These are phyloP conservation scores for Sclerodermus sp. DNA, from an alignment of 2,888 invertebrate genomes.

Conservation along the genomic window DNA sequence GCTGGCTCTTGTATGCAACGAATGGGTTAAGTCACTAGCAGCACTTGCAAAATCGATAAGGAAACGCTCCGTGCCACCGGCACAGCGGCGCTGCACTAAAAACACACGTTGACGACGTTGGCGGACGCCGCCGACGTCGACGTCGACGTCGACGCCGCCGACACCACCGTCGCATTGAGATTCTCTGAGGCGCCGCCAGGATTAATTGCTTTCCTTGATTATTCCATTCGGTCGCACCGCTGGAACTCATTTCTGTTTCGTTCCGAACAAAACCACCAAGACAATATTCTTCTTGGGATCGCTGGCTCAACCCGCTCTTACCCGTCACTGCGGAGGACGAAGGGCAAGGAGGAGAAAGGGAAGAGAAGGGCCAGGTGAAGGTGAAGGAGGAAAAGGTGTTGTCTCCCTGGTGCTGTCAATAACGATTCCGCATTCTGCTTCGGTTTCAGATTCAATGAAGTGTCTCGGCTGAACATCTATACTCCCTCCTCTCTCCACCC, in stretches of 20 bases:
- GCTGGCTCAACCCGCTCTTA: neutral
- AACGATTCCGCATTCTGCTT: neutral
- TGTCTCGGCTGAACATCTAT: no score
- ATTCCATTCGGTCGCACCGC: conserved; percentile 2
- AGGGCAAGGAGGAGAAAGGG: no score
- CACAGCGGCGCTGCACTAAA: conserved; percentile 5
- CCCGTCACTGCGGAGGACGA: no score
- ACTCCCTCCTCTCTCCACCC: no score
- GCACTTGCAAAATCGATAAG: conserved; percentile 26
- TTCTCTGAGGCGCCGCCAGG: conserved; percentile 11
- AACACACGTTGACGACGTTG: neutral
- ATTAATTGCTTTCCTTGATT: conserved; percentile 22
- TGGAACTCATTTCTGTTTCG: no score
- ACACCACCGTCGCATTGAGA: conserved; percentile 13
- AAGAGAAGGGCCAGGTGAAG: no score
- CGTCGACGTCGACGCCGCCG: neutral
- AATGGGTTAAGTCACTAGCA: conserved; percentile 19
- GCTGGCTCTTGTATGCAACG: conserved; percentile 10
- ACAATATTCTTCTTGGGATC: neutral
- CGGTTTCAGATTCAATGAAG: neutral
- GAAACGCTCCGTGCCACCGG: conserved; percentile 7
- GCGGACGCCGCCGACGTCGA: no score
- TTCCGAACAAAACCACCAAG: no score
- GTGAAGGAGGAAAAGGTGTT: no score
- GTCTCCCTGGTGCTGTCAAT: neutral